These are phyloP conservation scores for Hemithea aestivaria DNA, from an alignment of 2,888 invertebrate species.

Conservation along the genomic window DNA sequence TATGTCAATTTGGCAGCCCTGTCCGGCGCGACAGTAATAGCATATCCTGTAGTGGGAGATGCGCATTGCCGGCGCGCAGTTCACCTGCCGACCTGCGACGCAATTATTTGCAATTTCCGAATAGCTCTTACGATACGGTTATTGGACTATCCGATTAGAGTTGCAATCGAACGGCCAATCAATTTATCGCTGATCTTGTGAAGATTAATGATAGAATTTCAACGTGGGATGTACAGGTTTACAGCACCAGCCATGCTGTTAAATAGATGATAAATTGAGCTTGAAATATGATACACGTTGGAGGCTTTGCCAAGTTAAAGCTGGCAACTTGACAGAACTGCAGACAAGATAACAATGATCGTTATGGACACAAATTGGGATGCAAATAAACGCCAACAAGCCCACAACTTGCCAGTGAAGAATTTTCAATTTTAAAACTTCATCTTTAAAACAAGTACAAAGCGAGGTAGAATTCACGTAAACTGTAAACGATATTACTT, in stretches of 20 bases:
- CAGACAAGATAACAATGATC: not conserved
- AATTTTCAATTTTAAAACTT: conserved; percentile 1
- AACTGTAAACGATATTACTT: conserved; percentile 31
- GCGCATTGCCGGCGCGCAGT: conserved; percentile 27
- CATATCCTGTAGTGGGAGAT: conserved; percentile 38
- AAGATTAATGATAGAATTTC: conserved; percentile 14
- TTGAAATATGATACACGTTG: not conserved
- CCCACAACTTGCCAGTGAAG: too few relatives aligned
- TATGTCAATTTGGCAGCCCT: conserved; percentile 32
- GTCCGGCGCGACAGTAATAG: conserved; percentile 42
- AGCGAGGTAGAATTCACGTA: conserved; percentile 16
- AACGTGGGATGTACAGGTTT: conserved; percentile 8
- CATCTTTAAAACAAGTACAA: conserved; percentile 1
- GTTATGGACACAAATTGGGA: too few relatives aligned
- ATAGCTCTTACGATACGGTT: conserved; percentile 41
- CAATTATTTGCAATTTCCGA: conserved; percentile 72
- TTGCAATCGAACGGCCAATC: conserved; percentile 24
- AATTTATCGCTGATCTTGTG: conserved; percentile 24
- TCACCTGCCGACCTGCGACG: conserved; percentile 38
- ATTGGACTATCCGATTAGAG: conserved; percentile 32
- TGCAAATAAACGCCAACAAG: too few relatives aligned
- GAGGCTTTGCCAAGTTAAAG: not conserved
- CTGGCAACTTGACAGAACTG: not conserved
- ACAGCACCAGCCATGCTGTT: not conserved
- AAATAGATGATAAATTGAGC: not conserved